Evolutionary conservation across 2,113 vertebrate genomes (phyloP).

Genomic region (Phrynocephalus versicolor): DNA sequence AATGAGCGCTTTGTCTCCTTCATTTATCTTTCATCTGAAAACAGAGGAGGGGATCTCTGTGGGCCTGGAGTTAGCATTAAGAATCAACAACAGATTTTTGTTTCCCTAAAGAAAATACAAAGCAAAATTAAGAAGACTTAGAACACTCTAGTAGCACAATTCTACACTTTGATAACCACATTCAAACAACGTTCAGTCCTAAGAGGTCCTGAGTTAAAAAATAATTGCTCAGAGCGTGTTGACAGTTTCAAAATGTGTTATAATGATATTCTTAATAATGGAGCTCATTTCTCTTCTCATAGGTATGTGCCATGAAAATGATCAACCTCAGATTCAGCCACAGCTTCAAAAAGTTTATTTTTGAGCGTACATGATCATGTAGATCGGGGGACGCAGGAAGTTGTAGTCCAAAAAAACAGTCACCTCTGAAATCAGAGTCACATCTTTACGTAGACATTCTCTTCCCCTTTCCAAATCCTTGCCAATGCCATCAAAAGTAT

Average conservation of each 20-base stretch:
- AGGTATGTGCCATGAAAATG: background rate
- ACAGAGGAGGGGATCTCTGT: background rate
- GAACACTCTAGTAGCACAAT: background rate
- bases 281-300: background rate
- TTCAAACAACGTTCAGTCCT: background rate
- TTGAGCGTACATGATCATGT: too few species aligned
- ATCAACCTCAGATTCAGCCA: too few species aligned
- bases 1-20: background rate
- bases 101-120: conserved; percentile 17
- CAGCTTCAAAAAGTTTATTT: too few species aligned
- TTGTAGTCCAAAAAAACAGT: too few species aligned
- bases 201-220: background rate
- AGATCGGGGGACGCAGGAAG: too few species aligned
- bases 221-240: conserved; percentile 6
- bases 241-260: conserved; percentile 2
- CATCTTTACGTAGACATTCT: background rate
- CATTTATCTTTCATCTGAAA: conserved; percentile 11
- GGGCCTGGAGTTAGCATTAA: background rate
- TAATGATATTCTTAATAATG: background rate
- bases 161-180: background rate
- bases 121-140: conserved; percentile 3
- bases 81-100: background rate
- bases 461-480: too few species aligned
- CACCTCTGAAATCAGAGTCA: background rate
- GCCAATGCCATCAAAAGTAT: too few species aligned